Percentiles rank a stretch among this genome's conserved stretches.
Conservation (phyloP, 2,888 invertebrate genomes). For the Opisthograptis luteolata region DNA sequence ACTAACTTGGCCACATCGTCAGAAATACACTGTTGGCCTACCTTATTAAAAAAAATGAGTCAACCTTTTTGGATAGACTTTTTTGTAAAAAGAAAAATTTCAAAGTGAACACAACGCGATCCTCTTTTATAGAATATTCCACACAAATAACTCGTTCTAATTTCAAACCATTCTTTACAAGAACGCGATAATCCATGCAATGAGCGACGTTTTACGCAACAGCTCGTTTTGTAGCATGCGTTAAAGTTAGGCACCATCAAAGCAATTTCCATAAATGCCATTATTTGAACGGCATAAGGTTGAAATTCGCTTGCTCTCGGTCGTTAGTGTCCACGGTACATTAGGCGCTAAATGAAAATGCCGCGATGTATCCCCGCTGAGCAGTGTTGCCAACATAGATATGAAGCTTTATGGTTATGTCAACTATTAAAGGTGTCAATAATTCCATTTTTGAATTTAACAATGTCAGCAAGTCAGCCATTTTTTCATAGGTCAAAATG, state of each 20-base stretch:
- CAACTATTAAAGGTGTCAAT: conserved; percentile 15
- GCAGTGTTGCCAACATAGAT: conserved; percentile 36
- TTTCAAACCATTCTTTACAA: conserved; percentile 26
- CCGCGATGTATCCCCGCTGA: conserved; percentile 32
- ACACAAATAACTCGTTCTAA: conserved; percentile 15
- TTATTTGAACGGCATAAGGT: conserved; percentile 31
- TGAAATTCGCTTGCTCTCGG: conserved; percentile 33
- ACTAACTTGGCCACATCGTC: too few species aligned
- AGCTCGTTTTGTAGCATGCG: conserved; percentile 37
- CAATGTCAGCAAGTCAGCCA: too few species aligned
- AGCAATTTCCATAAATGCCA: conserved; percentile 23
- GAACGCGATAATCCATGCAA: conserved; percentile 15
- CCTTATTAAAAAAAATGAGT: too few species aligned
- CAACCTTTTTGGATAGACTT: too few species aligned
- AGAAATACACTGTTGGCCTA: too few species aligned
- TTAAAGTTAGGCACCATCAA: conserved; percentile 41
- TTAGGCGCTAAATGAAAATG: conserved; percentile 49
- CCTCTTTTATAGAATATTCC: neutral
- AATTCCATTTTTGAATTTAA: too few species aligned
- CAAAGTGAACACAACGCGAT: neutral
- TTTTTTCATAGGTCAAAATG: too few species aligned
- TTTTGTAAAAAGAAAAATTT: neutral
- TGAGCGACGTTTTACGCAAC: conserved; percentile 33
- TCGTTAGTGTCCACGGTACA: conserved; percentile 42
- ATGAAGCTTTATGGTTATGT: conserved; percentile 30